Base-by-base conservation (phyloP, 1,140 invertebrate species). In the Camponotus pennsylvanicus region DNA sequence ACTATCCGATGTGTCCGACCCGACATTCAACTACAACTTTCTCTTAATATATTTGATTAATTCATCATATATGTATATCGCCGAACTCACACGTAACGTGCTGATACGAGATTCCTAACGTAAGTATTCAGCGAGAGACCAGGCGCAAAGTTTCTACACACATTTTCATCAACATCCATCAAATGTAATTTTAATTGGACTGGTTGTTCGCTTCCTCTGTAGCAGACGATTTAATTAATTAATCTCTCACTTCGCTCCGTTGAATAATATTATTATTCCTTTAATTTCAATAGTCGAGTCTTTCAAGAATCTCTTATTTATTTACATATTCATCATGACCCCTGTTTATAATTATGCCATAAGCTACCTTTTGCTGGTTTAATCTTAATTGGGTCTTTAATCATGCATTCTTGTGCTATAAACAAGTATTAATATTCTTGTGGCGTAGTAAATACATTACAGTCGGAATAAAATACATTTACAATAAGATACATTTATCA, bases 31-130 rank as follows among this genome's bases (percentile, higher is more conserved):
- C 27, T 13, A 42, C 37, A 57, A 59, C 55, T 82, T 82, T 82
- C 79, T 61, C 79, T 73, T 59, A 73, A 82, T 67, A 67, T 27
- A 55, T 82, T 52, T 71, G 27, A 40, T 82, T 55, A 69, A 79
- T 69, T 57, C 13, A 57, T 79, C 40, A 40, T 40, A 55, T 3
- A 27, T 27, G 27, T 27, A 27, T 27, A 27, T 27, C 27, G 27
- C n/a, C 11, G 8, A 32, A 55, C 18, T 66, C 45, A 2, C 8
- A 15, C 8, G 8, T 57, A 69, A 55, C 4, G 1, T n/a, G 13
- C 40, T 27, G 18, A 63, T 63, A 32, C 13, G 32, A 64, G 40
- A 67, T 57, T 67, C 42, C 37, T 37, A 27, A 27, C 1, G 27
- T 27, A 32, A 3, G 37, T 40, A 34, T 32, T 45, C 42, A 57